Conservation (phyloP, 2,113 vertebrate species). For the Hiodon alosoides region DNA sequence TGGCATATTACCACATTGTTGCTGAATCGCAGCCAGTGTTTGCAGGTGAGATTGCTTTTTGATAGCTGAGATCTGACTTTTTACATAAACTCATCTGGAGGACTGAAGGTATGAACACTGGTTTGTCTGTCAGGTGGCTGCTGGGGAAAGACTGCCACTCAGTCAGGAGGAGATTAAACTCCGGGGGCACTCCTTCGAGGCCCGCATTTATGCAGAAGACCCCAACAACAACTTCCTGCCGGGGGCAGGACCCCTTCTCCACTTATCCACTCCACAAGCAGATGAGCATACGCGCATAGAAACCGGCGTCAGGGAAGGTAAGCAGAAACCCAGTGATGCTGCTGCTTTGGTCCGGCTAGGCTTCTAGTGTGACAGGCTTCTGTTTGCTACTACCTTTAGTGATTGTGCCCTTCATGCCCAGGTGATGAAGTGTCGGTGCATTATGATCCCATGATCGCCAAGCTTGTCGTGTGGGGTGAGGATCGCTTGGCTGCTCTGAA, state of each 20-base stretch:
- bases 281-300: slow-evolving; percentile 80
- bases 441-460: slow-evolving; percentile 98
- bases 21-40: no score
- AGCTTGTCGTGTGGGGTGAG: slow-evolving; percentile 91
- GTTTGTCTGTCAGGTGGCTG: slow-evolving; percentile 73
- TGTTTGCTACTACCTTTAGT: neutral
- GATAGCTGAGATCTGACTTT: no score
- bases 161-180: slow-evolving; percentile 82
- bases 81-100: no score
- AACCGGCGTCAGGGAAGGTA: slow-evolving; percentile 92
- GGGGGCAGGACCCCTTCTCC: slow-evolving; percentile 80
- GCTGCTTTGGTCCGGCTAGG: neutral
- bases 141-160: slow-evolving; percentile 86
- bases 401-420: slow-evolving; percentile 35
- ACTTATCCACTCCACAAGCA: slow-evolving; percentile 77
- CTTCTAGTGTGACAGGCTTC: neutral
- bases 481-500: slow-evolving; percentile 81
- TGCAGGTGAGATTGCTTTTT: no score
- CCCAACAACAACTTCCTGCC: slow-evolving; percentile 88
- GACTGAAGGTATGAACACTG: neutral
- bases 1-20: no score
- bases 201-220: slow-evolving; percentile 94
- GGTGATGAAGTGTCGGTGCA: slow-evolving; percentile 91
- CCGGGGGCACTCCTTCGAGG: slow-evolving; percentile 88
- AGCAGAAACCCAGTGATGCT: neutral